Evolutionary conservation across 2,797 vertebrate genomes (phyloP).

Genomic region (Cossypha heuglini): DNA sequence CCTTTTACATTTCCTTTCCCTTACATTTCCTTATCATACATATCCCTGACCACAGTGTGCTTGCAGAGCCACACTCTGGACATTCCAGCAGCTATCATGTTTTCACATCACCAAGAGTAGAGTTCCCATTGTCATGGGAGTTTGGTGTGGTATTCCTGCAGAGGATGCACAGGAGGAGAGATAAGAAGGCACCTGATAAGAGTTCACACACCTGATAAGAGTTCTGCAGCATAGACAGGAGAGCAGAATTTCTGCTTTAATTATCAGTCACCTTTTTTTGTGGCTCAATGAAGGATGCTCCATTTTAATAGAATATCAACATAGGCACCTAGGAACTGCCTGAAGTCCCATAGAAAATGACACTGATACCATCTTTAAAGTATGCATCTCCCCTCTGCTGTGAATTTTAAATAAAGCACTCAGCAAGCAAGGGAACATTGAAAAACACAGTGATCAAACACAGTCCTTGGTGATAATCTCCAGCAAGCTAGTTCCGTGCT

Average conservation of each 20-base stretch:
- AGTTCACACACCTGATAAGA: not conserved
- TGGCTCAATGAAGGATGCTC: not conserved
- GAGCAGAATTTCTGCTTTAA: constrained; percentile 42
- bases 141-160: not conserved
- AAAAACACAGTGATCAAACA: not conserved
- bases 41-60: not conserved
- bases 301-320: constrained; percentile 11
- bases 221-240: not conserved
- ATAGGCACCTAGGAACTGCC: not conserved
- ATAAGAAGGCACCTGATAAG: constrained; percentile 35
- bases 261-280: constrained; percentile 47
- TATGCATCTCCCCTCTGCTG: not conserved
- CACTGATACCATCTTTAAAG: constrained; percentile 25
- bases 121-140: not conserved
- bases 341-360: not conserved
- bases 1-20: not conserved
- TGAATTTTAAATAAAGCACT: constrained; percentile 24
- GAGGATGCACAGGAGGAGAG: not conserved
- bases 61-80: not conserved
- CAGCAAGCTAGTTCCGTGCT: not conserved
- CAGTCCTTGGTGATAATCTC: not conserved
- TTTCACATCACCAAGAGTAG: not conserved
- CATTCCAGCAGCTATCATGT: not conserved
- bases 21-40: not conserved
- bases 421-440: not conserved